phyloP scores from a whole-genome alignment of 1,140 invertebrate genomes.

The Platyscapa corneri region DNA sequence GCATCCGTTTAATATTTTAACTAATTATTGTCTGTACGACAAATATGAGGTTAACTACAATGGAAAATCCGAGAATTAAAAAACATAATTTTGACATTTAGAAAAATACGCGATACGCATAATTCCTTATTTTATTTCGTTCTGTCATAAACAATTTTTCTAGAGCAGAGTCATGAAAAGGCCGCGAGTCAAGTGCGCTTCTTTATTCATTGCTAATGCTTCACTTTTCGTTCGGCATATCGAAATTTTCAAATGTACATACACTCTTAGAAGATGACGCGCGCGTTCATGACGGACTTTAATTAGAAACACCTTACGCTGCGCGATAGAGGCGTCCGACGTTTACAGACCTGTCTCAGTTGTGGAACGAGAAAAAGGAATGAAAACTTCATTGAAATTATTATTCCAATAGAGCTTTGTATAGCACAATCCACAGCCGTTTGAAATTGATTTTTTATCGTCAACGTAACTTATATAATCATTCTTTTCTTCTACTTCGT shows the following conservation, averaged over 20 bases:
- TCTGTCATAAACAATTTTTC: constrained; percentile 24
- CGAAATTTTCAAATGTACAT: not conserved
- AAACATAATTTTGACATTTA: not conserved
- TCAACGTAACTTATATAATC: not conserved
- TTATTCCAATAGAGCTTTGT: not conserved
- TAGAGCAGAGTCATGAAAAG: constrained; percentile 26
- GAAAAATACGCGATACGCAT: not conserved
- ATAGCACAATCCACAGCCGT: not conserved
- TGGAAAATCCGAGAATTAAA: not conserved
- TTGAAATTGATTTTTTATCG: not conserved
- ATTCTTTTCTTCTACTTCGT: not conserved
- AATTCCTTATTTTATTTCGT: not conserved
- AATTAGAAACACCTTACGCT: constrained; percentile 2
- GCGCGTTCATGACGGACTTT: not conserved
- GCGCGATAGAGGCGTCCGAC: not conserved
- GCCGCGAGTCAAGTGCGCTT: constrained; percentile 6
- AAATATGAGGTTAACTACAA: no score
- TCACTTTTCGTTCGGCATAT: not conserved
- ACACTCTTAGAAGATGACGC: not conserved
- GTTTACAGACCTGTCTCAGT: not conserved
- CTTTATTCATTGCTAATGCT: constrained; percentile 27
- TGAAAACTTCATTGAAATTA: not conserved
- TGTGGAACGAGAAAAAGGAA: not conserved
- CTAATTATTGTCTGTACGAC: no score
- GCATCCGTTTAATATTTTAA: no score